Evolutionary conservation across 2,797 vertebrate species (phyloP).

Genomic region (Trachurus trachurus): DNA sequence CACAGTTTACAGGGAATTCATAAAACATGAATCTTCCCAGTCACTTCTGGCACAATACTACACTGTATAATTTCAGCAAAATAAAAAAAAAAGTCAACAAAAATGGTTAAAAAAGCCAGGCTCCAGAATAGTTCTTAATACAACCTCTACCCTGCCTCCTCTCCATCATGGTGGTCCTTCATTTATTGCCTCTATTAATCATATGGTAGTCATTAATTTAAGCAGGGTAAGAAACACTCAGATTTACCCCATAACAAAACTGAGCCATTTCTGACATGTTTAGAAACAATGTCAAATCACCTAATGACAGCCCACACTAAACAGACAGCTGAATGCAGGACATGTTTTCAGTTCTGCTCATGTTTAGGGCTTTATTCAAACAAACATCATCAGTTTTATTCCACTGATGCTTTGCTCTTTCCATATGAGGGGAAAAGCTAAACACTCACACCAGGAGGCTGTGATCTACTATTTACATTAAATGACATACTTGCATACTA

Average conservation of each 20-base stretch:
- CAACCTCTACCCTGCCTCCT: background rate
- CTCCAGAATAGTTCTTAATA: conserved; percentile 21
- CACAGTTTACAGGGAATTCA: conserved; percentile 23
- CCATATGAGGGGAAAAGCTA: conserved; percentile 22
- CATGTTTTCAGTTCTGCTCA: conserved; percentile 50
- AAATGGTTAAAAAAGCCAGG: conserved; percentile 7
- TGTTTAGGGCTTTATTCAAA: conserved; percentile 69
- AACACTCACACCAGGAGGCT: background rate
- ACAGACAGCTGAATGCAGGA: conserved; percentile 57
- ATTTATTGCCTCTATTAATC: conserved; percentile 75
- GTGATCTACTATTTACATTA: conserved; percentile 8
- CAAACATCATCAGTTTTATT: conserved; percentile 73
- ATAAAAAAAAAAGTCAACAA: conserved; percentile 53
- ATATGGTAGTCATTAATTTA: conserved; percentile 75
- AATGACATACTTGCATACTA: conserved; percentile 9
- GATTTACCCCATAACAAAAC: conserved; percentile 67
- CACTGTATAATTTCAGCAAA: conserved; percentile 38
- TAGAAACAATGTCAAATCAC: conserved; percentile 75
- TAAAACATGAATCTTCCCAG: background rate
- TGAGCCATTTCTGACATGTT: conserved; percentile 66
- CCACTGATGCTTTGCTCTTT: conserved; percentile 37
- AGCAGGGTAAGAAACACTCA: conserved; percentile 36
- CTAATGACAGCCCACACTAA: conserved; percentile 72
- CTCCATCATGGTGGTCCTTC: conserved; percentile 73
- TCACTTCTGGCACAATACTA: conserved; percentile 17